phyloP scores from a whole-genome alignment of 2,888 invertebrate species.

The Plusia festucae region DNA sequence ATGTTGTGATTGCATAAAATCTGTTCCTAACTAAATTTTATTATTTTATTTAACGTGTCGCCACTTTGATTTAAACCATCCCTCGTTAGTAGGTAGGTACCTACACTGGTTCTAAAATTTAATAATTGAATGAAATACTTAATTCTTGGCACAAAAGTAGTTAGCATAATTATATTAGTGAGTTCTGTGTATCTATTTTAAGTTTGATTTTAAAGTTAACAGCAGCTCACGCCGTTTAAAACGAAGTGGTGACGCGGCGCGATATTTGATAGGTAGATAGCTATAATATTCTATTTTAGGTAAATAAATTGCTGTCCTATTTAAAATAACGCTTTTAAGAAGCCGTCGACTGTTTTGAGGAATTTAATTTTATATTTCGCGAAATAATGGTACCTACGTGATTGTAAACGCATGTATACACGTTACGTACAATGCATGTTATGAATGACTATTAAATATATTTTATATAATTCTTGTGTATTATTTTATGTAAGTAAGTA shows the following conservation, averaged over 20 bases:
- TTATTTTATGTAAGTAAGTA: slow-evolving; percentile 15
- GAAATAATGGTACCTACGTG: slow-evolving; percentile 42
- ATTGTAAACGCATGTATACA: slow-evolving; percentile 36
- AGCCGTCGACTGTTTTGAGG: slow-evolving; percentile 55
- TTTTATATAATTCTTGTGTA: slow-evolving; percentile 47
- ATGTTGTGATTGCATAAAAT: neutral
- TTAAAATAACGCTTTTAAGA: slow-evolving; percentile 44
- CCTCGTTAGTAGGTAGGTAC: too few species aligned
- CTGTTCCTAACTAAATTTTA: slow-evolving; percentile 8
- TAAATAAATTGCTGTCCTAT: slow-evolving; percentile 42
- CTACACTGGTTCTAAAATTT: neutral
- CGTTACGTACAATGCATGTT: slow-evolving; percentile 35
- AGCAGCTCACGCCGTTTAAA: neutral
- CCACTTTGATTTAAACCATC: slow-evolving; percentile 5
- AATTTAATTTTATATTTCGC: slow-evolving; percentile 55
- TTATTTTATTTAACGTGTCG: slow-evolving; percentile 19
- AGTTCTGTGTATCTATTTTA: too few species aligned
- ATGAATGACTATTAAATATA: slow-evolving; percentile 57
- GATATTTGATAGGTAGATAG: slow-evolving; percentile 19
- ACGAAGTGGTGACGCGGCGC: slow-evolving; percentile 10
- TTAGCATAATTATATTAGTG: neutral
- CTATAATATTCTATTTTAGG: slow-evolving; percentile 33
- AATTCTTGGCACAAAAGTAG: neutral
- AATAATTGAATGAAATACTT: neutral
- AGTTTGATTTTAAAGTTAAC: neutral